Conservation (phyloP, 2,888 invertebrate species). For the Drosophila helvetica region DNA sequence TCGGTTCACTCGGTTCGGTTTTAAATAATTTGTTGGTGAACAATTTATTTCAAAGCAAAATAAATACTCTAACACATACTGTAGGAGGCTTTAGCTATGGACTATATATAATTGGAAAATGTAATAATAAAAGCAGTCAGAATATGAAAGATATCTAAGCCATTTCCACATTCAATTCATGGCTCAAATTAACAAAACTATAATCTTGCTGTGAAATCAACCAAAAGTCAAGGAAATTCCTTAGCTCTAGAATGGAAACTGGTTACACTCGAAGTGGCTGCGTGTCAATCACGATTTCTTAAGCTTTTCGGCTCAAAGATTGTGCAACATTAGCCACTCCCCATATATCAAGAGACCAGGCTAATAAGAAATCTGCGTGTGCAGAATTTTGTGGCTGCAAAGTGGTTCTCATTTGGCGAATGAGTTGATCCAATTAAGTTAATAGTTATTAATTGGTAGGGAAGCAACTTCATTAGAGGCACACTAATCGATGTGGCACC, state of each 20-base stretch:
- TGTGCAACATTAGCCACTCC: background rate
- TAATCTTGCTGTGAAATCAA: background rate
- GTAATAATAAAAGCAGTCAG: background rate
- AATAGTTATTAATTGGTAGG: conserved; percentile 55
- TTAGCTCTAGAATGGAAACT: background rate
- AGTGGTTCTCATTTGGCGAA: conserved; percentile 15
- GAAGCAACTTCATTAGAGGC: conserved; percentile 50
- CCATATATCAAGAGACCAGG: background rate
- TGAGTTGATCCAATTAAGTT: conserved; percentile 34
- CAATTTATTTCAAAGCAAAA: no score
- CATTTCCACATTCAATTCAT: background rate
- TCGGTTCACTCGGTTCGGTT: no score
- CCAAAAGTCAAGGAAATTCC: background rate
- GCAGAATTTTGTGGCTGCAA: background rate
- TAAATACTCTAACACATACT: no score
- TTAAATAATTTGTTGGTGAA: no score
- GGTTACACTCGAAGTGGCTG: background rate
- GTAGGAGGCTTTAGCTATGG: no score
- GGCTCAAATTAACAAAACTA: background rate
- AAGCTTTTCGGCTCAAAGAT: background rate
- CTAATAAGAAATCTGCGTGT: conserved; percentile 14
- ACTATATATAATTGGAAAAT: no score
- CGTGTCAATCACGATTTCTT: conserved; percentile 2
- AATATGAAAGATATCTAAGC: background rate
- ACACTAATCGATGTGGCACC: conserved; percentile 34